phyloP scores from a whole-genome alignment of 2,113 vertebrate species.

The Ptilonorhynchus violaceus region DNA sequence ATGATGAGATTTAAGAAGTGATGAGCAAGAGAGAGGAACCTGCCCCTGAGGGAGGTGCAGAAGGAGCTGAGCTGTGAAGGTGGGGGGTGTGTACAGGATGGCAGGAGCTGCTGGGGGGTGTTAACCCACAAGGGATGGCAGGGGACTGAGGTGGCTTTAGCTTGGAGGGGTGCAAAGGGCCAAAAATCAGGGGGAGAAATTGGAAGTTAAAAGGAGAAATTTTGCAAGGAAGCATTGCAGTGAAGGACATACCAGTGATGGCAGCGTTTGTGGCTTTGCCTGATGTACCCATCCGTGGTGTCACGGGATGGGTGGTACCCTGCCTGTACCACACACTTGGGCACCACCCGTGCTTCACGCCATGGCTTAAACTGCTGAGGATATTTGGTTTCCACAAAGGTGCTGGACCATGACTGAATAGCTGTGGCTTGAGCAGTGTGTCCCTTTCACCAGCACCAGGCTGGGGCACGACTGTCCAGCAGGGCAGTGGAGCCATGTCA shows the following conservation, averaged over 20 bases:
- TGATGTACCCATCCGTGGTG: not conserved
- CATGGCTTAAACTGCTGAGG: not conserved
- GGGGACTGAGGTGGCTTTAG: not conserved
- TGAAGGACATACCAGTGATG: fast-evolving
- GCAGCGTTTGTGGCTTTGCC: not conserved
- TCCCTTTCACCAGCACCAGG: not conserved
- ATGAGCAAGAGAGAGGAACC: not conserved
- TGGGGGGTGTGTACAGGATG: fast-evolving
- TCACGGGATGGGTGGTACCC: not conserved
- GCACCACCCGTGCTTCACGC: not conserved
- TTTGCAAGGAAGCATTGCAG: not conserved
- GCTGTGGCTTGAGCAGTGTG: not conserved
- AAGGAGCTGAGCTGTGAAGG: not conserved
- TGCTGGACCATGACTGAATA: not conserved
- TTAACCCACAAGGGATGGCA: not conserved
- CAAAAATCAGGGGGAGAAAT: not conserved
- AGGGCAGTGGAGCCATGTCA: fast-evolving
- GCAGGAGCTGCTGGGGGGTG: not conserved
- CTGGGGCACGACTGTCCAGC: not conserved
- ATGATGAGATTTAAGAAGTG: not conserved
- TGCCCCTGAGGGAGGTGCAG: not conserved
- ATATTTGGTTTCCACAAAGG: not conserved
- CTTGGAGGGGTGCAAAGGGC: not conserved
- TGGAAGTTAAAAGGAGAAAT: not conserved
- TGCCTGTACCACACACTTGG: not conserved